Evolutionary conservation across 2,888 invertebrate genomes (phyloP).

Genomic region (Mythimna ferrago): DNA sequence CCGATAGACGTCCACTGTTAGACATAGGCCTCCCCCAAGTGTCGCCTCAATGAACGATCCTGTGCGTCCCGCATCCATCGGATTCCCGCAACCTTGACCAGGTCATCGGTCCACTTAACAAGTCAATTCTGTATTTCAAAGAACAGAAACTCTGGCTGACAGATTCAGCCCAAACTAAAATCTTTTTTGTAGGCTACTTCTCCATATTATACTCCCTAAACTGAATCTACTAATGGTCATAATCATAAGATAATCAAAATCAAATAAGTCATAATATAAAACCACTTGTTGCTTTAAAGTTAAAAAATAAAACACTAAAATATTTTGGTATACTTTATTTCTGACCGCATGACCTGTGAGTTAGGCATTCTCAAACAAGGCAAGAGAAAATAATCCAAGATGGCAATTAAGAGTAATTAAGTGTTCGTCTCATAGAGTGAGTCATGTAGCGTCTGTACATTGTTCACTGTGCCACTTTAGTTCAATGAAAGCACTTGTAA

Average conservation of each 20-base stretch:
- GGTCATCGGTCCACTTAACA: too few relatives aligned
- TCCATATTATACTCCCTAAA: too few relatives aligned
- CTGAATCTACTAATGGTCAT: neutral
- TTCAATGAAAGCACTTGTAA: slow-evolving; percentile 35
- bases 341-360: slow-evolving; percentile 11
- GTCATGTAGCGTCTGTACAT: slow-evolving; percentile 38
- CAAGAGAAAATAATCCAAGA: slow-evolving; percentile 46
- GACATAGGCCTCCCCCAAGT: too few relatives aligned
- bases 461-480: slow-evolving; percentile 44
- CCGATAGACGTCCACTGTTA: too few relatives aligned
- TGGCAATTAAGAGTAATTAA: slow-evolving; percentile 48
- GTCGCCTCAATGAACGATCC: too few relatives aligned
- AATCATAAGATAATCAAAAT: neutral
- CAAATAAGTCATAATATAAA: neutral
- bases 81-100: too few relatives aligned
- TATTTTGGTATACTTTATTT: neutral
- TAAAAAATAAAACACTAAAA: slow-evolving; percentile 8
- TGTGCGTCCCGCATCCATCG: too few relatives aligned
- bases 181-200: neutral
- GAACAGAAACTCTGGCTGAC: neutral
- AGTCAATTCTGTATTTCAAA: neutral
- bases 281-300: neutral
- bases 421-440: slow-evolving; percentile 45
- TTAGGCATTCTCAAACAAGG: slow-evolving; percentile 15
- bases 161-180: neutral